Evolutionary conservation across 1,140 invertebrate species (phyloP).

Genomic region (Coenobita brevimanus): DNA sequence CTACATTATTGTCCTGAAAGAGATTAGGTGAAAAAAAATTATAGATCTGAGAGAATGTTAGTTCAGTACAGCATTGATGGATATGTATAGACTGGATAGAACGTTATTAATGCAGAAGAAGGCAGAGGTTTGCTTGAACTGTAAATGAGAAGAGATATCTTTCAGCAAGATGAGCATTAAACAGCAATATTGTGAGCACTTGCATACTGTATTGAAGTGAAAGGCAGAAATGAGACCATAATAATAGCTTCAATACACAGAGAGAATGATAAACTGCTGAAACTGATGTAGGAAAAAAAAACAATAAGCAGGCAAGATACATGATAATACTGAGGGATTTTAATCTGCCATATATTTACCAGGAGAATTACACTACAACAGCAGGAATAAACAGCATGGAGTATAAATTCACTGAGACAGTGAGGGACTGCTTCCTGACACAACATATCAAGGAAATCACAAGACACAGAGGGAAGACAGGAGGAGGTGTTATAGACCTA

Average conservation of each 20-base stretch:
- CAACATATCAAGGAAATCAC: too few species aligned
- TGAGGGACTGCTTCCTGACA: too few species aligned
- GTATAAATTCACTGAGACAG: too few species aligned
- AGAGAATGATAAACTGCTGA: constrained; percentile 10
- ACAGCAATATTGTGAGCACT: constrained; percentile 28
- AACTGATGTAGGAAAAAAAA: background rate
- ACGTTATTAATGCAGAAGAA: background rate
- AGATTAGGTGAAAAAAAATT: too few species aligned
- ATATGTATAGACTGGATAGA: constrained; percentile 10
- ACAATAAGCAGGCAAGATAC: background rate
- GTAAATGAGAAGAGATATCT: background rate
- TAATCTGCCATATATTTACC: constrained; percentile 21
- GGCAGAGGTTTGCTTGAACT: background rate
- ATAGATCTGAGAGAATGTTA: too few species aligned
- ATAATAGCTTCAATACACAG: constrained; percentile 6
- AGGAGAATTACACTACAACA: background rate
- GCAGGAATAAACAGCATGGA: constrained; percentile 11
- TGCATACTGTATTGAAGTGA: background rate
- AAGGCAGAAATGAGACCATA: background rate
- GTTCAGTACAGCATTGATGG: background rate
- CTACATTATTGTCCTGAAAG: too few species aligned
- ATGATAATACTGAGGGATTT: constrained; percentile 18
- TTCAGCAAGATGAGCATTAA: background rate
- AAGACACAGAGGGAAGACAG: too few species aligned
- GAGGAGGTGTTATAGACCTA: background rate